These are phyloP conservation scores for Fragum sueziense DNA, from an alignment of 2,888 invertebrate species.

Conservation along the genomic window DNA sequence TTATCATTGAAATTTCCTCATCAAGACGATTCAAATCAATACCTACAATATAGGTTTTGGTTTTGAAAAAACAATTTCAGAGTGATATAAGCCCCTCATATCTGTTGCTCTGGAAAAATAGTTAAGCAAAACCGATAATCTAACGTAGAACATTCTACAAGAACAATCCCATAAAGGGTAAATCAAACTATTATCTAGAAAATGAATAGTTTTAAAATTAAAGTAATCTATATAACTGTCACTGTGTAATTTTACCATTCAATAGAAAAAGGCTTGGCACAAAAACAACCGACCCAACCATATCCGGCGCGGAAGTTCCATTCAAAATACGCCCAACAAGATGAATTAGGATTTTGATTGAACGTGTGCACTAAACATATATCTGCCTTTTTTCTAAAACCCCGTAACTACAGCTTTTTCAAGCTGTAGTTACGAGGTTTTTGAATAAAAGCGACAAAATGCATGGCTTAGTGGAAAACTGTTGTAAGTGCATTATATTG, in stretches of 20 bases:
- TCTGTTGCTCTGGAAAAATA: not conserved
- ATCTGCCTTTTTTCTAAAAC: no score
- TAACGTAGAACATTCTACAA: no score
- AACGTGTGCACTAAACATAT: not conserved
- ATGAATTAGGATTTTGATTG: not conserved
- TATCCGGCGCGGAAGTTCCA: not conserved
- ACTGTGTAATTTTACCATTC: no score
- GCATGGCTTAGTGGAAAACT: no score
- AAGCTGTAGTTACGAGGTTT: no score
- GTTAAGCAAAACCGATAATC: not conserved
- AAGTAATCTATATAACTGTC: no score
- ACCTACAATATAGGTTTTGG: not conserved
- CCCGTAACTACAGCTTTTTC: no score
- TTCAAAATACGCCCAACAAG: not conserved
- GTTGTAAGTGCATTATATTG: no score
- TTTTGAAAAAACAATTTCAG: not conserved
- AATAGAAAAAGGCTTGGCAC: not conserved
- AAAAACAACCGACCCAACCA: not conserved
- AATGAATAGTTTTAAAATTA: no score
- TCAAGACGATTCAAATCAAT: not conserved
- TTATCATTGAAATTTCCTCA: not conserved
- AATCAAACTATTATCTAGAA: no score
- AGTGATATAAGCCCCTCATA: not conserved
- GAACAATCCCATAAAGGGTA: no score
- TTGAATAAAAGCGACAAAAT: no score